Evolutionary conservation across 2,888 invertebrate species (phyloP).

Genomic region (Nesidiocoris tenuis): DNA sequence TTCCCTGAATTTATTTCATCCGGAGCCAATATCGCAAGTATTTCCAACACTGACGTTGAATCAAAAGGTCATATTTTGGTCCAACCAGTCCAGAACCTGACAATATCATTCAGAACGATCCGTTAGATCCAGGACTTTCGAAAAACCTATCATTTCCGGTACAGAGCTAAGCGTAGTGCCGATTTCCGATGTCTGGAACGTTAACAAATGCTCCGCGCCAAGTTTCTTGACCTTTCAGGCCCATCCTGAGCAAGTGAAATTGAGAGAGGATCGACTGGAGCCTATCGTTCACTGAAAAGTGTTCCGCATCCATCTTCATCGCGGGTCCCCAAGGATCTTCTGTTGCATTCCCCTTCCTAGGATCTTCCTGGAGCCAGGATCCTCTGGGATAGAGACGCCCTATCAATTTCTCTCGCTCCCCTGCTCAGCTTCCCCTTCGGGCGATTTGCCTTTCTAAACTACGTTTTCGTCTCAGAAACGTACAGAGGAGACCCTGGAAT

Average conservation of each 20-base stretch:
- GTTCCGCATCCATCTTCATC: constrained; percentile 29
- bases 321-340: constrained; percentile 15
- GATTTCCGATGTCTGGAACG: too few species aligned
- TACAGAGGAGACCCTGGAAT: neutral
- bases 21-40: too few species aligned
- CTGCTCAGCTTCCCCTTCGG: constrained; percentile 9
- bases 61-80: too few species aligned
- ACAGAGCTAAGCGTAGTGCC: too few species aligned
- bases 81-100: too few species aligned
- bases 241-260: neutral
- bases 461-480: constrained; percentile 32
- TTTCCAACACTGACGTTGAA: too few species aligned
- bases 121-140: too few species aligned
- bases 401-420: constrained; percentile 26
- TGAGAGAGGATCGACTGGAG: constrained; percentile 33
- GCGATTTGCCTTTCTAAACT: constrained; percentile 42
- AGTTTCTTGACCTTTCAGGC: neutral
- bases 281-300: constrained; percentile 14
- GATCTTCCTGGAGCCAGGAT: neutral
- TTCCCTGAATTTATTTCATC: too few species aligned
- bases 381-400: constrained; percentile 12
- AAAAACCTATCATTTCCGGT: too few species aligned
- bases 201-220: too few species aligned
- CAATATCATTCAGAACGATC: too few species aligned
- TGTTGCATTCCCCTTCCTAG: constrained; percentile 8